Base-by-base conservation (phyloP, 2,113 vertebrate genomes). In the Pholis gunnellus region DNA sequence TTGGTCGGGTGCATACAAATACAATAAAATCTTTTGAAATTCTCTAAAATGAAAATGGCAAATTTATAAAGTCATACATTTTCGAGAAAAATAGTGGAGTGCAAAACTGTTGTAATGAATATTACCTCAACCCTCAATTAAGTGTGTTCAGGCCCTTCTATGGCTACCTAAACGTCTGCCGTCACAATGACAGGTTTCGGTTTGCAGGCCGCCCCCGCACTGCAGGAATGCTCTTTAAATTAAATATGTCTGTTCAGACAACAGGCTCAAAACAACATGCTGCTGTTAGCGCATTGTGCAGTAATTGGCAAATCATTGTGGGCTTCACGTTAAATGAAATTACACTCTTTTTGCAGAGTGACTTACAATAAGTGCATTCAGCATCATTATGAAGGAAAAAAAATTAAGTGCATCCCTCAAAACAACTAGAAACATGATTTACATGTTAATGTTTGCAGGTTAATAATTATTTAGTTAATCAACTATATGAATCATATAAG, bases 141-240 rank as follows among this genome's bases (percentile, higher is more conserved):
- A 57, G 20, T 13, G 14, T 38, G 2, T 4, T 36, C 48, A 40
- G 57, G 9, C 22, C 40, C 7, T 61, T 78, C 25, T 44, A 13
- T 76, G 18, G 7, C 48, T 71, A 27, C 15, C 15, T 48, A 84
- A 44, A 40, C 29, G 17, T 60, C 56, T 57, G 5, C 9, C 6
- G 17, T 9, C 71, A 69, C 36, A 56, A n/a, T 66, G 74, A 75
- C 57, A 60, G 29, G 29, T 31, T 31, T 31, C 29, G 29, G 29
- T 31, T 31, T 31, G 29, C 29, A 31, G 3, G 29, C 29, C 29
- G 29, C 29, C 29, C 15, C 31, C 29, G 22, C 46, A 4, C n/a
- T 44, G 46, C 75, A 60, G 83, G 27, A 64, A 78, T 13, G 11
- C 52, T 54, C 31, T 68, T 42, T 63, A 61, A 79, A 79, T 79